phyloP scores from a whole-genome alignment of 2,113 vertebrate species.

The Montifringilla adamsi region DNA sequence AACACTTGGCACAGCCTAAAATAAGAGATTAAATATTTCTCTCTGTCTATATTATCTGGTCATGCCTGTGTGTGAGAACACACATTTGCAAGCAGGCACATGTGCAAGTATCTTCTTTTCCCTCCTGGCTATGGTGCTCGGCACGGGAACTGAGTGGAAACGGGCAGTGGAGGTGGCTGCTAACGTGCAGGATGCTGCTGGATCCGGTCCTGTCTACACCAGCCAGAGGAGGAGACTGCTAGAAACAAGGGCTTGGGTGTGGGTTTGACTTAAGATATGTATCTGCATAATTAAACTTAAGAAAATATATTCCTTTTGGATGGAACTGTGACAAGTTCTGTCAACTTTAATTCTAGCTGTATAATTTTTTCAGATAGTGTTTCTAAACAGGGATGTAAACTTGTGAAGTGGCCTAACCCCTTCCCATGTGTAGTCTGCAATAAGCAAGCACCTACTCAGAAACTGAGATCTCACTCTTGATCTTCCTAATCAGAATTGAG shows the following conservation, averaged over 20 bases:
- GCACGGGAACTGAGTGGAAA: background rate
- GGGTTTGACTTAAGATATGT: background rate
- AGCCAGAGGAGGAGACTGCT: background rate
- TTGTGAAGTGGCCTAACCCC: constrained; percentile 1
- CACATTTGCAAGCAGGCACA: background rate
- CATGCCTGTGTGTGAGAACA: background rate
- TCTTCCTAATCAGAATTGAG: constrained; percentile 53
- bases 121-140: background rate
- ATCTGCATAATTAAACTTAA: background rate
- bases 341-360: background rate
- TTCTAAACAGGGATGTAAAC: constrained; percentile 25
- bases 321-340: background rate
- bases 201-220: background rate
- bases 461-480: constrained; percentile 63
- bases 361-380: background rate
- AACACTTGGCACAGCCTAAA: background rate
- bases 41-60: background rate
- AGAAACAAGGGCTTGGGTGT: background rate
- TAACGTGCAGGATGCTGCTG: background rate
- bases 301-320: background rate
- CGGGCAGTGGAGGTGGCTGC: background rate
- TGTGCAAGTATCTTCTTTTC: background rate
- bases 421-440: constrained; percentile 45
- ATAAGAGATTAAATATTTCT: background rate
- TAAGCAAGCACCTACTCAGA: constrained; percentile 58